Evolutionary conservation across 2,113 vertebrate genomes (phyloP), one percentile per base, ranked within the genome.

Genomic region (Callipepla californica): DNA sequence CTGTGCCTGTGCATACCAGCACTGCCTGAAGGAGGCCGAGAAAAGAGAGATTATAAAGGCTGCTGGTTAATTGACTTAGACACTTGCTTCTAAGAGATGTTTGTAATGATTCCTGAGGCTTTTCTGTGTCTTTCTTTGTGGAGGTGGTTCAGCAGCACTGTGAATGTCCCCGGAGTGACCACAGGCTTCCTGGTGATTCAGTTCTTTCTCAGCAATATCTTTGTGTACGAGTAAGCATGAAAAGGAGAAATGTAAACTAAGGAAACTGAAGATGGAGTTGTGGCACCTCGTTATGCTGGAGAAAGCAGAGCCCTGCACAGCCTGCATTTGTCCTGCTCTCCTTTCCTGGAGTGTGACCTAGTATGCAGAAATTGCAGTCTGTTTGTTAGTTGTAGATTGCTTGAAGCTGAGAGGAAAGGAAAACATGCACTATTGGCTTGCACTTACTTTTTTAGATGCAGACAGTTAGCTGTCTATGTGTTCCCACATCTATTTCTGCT

Each of bases 1-100:
- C 3, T 67, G 47, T 68, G 25, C 53, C 26, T n/a, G 21, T 1
- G 0, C 58, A 16, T 53, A 28, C 16, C 51, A 16, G 13, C 4
- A 1, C 30, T 77, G 51, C 63, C 11, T 57, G 32, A 62, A 32
- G 36, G 36, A 50, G 48, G 26, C 16, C 16, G 55, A 63, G 58
- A 66, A n/a, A 14, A 62, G 61, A 74, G 44, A 65, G 38, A 17
- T 19, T 26, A 32, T 16, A 21, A 61, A 53, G 34, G 58, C 26
- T 32, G 34, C 38, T 58, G 18, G n/a, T 70, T n/a, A 32, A 20
- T 51, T 62, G 44, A 26, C 26, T 26, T 44, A 13, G 25, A 30
- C 6, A 7, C 11, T 65, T 51, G 47, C 44, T 86, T 67, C 34
- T 82, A 53, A 73, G 32, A 21, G 34, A 26, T n/a, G 18, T 34